Evolutionary conservation across 2,888 invertebrate genomes (phyloP).

Genomic region (Tetranychus piercei): DNA sequence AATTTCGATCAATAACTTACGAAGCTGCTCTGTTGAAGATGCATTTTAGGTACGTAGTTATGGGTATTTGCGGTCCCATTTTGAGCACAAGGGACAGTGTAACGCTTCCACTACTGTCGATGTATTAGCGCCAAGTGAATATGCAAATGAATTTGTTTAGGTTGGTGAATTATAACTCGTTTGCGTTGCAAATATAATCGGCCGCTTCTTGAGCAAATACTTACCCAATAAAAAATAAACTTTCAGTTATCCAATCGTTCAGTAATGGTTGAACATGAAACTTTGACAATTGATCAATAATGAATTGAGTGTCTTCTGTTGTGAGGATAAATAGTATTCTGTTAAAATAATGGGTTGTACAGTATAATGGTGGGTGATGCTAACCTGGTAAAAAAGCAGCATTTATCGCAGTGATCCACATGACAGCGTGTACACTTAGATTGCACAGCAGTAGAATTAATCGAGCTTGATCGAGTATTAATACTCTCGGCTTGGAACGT

Average conservation of each 20-base stretch:
- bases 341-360: neutral
- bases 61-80: neutral
- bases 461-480: neutral
- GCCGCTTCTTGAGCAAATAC: neutral
- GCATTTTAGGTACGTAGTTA: neutral
- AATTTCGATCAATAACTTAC: neutral
- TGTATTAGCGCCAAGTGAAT: too few relatives aligned
- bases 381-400: neutral
- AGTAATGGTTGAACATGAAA: neutral
- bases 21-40: neutral
- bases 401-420: neutral
- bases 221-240: neutral
- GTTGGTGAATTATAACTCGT: too few relatives aligned
- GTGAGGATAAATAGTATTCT: neutral
- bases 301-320: neutral
- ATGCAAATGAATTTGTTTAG: too few relatives aligned
- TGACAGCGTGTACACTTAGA: neutral
- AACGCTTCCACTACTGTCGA: neutral
- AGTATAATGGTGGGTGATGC: neutral
- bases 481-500: neutral
- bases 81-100: neutral
- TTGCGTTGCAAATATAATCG: too few relatives aligned
- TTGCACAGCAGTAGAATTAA: neutral
- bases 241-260: neutral
- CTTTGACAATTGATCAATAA: neutral